Base-by-base conservation (phyloP, 2,888 invertebrate genomes). In the Pristionchus fissidentatus region DNA sequence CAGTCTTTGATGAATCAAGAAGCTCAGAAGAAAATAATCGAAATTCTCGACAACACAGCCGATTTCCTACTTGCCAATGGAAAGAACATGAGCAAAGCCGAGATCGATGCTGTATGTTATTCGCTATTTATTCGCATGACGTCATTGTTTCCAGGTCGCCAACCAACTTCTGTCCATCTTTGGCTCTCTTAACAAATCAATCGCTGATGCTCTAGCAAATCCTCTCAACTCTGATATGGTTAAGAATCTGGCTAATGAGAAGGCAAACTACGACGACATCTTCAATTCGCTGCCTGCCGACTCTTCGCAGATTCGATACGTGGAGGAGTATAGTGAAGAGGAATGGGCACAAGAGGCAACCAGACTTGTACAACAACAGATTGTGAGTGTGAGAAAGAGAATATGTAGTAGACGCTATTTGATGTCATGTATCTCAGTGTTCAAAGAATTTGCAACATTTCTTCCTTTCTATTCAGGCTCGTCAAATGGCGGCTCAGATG, bases 291-390 rank as follows among this genome's bases (percentile, higher is more conserved):
- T 89, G 1, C 89, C 89, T 26, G 70, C 57, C 29, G 87, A 89
- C 46, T 43, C 46, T 83, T 86, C 85, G 35, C 78, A 88, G 60
- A 89, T 89, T 83, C 87, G 88, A 2, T 89, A 89, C 83, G 88
- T 89, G 43, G 89, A 89, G 35, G 89, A 89, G 83, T 88, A 88
- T 84, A 88, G 88, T 13, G 82, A 84, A 66, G 87, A 86, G 4
- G 86, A 89, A 84, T 89, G 89, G 89, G 89, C 89, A 0, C 84
- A 80, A n/a, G 88, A 88, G 75, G 89, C 89, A 55, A 88, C 88
- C 1, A 77, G 82, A 60, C 84, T 89, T 46, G 84, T 85, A 7
- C 88, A 89, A 83, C 86, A 88, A 81, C 78, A 77, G 35, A 87
- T 88, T 79, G 89, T 87, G 43, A 41, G 70, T 13, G 1, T 35